Evolutionary conservation across 2,113 vertebrate genomes (phyloP), one percentile per base, ranked within the genome.

Genomic region (Apteryx owenii): DNA sequence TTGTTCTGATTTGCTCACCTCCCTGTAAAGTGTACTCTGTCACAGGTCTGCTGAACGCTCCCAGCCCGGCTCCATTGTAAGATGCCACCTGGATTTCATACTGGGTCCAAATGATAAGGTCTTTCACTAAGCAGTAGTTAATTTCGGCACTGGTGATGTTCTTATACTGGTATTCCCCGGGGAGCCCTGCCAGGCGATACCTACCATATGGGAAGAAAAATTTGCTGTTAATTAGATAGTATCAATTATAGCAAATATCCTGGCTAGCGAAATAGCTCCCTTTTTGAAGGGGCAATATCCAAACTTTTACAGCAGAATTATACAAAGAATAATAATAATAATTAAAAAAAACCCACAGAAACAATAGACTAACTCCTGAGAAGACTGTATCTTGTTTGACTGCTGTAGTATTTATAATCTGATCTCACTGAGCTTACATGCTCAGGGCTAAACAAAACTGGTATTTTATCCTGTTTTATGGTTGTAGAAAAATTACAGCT

Each of bases 81-180:
- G 99, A 99, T 0, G 99, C 99, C 98, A 99, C 99, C 98, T 99
- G 99, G 97, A 99, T 99, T 93, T 99, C 99, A 82, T 99, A 99
- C 96, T 99, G 99, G 0, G 99, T 99, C 99, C 99, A 99, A 97
- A 99, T 99, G 98, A 99, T 99, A 92, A 99, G 98, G 90, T 99
- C 99, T 16, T 98, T 99, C 81, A 99, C 98, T 84, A 99, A 98
- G 97, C 99, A 99, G 98, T 99, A 99, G 98, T 99, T 99, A 91
- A 99, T 99, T 97, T 99, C 99, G 4, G 99, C 99, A 88, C 99
- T 99, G 98, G 98, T 99, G 98, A 99, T 99, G 97, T 99, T 99
- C 97, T 98, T 99, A 80, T 99, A 99, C 92, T 99, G 99, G 96
- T 99, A 98, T 44, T 99, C 99, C 2, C 99, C 99, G 0, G 99